These are phyloP conservation scores for Chromobotia macracanthus DNA, from an alignment of 2,797 vertebrate species.

Conservation along the genomic window DNA sequence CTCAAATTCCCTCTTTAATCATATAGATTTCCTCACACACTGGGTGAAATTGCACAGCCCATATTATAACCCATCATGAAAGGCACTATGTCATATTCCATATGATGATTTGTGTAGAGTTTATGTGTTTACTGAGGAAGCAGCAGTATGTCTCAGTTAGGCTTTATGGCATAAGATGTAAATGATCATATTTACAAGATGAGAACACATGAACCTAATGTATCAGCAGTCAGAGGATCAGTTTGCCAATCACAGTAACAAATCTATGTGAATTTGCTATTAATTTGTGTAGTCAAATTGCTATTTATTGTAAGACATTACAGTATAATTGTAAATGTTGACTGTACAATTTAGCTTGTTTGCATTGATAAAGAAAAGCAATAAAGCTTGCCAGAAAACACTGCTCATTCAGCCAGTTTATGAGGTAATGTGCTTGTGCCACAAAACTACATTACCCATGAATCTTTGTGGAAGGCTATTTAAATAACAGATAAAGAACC, in stretches of 20 bases:
- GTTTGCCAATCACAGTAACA: not conserved
- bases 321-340: not conserved
- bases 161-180: not conserved
- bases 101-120: not conserved
- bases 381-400: slow-evolving; percentile 1
- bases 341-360: slow-evolving; percentile 3
- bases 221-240: not conserved
- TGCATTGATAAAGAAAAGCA: not conserved
- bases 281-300: not conserved
- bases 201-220: not conserved
- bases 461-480: not conserved
- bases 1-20: slow-evolving; percentile 1
- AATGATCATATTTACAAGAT: not conserved
- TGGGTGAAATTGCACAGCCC: not conserved
- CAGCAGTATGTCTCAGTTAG: slow-evolving; percentile 1
- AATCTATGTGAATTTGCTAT: no score
- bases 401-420: not conserved
- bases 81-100: not conserved
- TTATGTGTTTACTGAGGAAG: not conserved
- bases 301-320: not conserved
- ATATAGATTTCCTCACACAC: not conserved
- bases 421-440: not conserved
- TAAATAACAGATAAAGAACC: not conserved
- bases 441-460: not conserved
- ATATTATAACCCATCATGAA: not conserved